Conservation (phyloP, 1,140 invertebrate genomes). For the Drosophila santomea region DNA sequence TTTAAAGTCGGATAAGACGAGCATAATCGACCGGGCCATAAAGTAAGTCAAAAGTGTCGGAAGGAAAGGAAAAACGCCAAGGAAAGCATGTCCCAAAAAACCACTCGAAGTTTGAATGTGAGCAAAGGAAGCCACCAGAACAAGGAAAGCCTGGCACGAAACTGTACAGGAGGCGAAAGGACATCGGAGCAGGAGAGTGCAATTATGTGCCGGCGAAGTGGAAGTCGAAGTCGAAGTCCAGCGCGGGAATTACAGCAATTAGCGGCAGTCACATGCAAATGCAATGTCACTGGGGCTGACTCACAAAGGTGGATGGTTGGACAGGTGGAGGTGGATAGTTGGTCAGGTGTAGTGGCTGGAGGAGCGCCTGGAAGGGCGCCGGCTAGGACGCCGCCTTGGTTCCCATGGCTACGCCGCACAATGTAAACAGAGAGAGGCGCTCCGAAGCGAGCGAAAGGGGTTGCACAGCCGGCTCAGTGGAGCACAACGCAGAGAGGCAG, state of each 20-base stretch:
- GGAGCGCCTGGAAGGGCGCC: slow-evolving; percentile 25
- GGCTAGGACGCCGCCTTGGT: slow-evolving; percentile 71
- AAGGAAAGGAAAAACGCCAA: slow-evolving; percentile 66
- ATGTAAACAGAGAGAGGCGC: slow-evolving; percentile 61
- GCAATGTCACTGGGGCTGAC: slow-evolving; percentile 73
- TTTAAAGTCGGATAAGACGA: slow-evolving; percentile 52
- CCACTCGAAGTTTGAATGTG: slow-evolving; percentile 34
- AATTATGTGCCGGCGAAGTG: slow-evolving; percentile 54
- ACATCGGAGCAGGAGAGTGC: slow-evolving; percentile 14
- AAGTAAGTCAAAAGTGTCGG: slow-evolving; percentile 70
- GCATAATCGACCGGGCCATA: slow-evolving; percentile 63
- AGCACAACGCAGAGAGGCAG: slow-evolving; percentile 43
- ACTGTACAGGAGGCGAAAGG: slow-evolving; percentile 56
- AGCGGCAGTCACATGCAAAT: slow-evolving; percentile 74
- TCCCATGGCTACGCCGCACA: slow-evolving; percentile 54
- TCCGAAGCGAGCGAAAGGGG: slow-evolving; percentile 16
- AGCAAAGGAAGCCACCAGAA: slow-evolving; percentile 15
- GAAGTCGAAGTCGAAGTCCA: slow-evolving; percentile 66
- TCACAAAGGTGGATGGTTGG: slow-evolving; percentile 40
- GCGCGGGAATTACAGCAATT: slow-evolving; percentile 74
- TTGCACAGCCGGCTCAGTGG: slow-evolving; percentile 51
- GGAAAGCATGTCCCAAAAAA: slow-evolving; percentile 74
- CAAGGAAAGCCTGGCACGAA: slow-evolving; percentile 33
- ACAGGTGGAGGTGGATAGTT: background rate
- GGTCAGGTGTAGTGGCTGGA: slow-evolving; percentile 7